phyloP scores from a whole-genome alignment of 1,140 invertebrate species.

The Campoletis sonorensis region DNA sequence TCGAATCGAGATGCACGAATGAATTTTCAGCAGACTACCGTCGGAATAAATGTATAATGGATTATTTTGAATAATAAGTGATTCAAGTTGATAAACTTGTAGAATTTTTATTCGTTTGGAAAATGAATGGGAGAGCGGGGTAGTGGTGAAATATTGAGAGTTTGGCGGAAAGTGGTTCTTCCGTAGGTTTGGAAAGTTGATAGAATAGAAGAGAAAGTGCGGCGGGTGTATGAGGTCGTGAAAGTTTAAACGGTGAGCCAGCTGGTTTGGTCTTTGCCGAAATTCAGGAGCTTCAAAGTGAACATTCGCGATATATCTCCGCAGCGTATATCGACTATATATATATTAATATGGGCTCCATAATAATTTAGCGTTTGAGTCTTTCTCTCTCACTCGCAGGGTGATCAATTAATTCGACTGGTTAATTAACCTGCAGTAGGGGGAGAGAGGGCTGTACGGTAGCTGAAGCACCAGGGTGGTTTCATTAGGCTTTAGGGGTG shows the following conservation, averaged over 20 bases:
- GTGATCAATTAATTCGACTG: conserved; percentile 70
- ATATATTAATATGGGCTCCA: not conserved
- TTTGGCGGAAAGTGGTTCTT: not conserved
- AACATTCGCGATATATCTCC: not conserved
- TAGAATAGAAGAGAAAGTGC: no score
- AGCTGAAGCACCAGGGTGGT: conserved; percentile 41
- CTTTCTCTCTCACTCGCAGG: conserved; percentile 6
- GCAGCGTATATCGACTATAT: not conserved
- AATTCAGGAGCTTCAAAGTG: not conserved
- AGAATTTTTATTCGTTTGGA: no score
- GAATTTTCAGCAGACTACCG: no score
- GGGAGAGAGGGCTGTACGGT: not conserved
- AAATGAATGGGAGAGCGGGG: no score
- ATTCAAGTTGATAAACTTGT: no score
- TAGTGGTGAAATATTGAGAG: not conserved
- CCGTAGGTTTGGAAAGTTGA: not conserved
- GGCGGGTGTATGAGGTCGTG: not conserved
- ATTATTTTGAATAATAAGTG: no score
- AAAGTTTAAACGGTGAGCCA: not conserved
- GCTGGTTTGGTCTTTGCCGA: not conserved
- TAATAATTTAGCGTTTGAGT: conserved; percentile 18
- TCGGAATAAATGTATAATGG: no score
- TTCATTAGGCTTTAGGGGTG: conserved; percentile 60
- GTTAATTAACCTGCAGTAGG: conserved; percentile 64
- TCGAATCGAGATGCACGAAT: not conserved